phyloP scores from a whole-genome alignment of 2,888 invertebrate species.

The Hypomecis atomaria region DNA sequence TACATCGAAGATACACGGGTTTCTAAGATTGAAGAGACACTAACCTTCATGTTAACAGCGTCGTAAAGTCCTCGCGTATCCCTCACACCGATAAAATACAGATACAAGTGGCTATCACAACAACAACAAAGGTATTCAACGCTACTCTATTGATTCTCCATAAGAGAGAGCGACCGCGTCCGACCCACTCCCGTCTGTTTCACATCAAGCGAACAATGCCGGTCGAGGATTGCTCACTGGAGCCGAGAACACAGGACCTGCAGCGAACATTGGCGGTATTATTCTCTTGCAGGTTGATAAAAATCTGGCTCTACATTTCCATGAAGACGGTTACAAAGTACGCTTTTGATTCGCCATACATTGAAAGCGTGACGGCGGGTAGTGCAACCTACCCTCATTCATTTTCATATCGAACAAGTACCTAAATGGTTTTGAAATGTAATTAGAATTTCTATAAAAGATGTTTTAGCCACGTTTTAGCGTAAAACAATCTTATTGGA shows the following conservation, averaged over 20 bases:
- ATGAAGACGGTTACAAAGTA: not conserved
- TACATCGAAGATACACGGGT: conserved; percentile 1
- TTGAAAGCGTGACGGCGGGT: not conserved
- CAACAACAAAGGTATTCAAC: conserved; percentile 42
- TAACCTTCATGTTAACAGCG: conserved; percentile 24
- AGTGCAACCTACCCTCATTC: not conserved
- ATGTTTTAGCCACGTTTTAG: not conserved
- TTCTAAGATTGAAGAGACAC: conserved; percentile 21
- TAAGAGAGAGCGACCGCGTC: conserved; percentile 51
- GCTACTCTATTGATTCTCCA: conserved; percentile 57
- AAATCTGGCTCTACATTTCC: not conserved
- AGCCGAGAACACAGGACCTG: conserved; percentile 15
- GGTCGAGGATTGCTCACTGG: conserved; percentile 22
- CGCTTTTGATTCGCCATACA: not conserved
- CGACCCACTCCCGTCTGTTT: conserved; percentile 54
- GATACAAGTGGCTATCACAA: conserved; percentile 25
- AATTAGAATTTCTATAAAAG: not conserved
- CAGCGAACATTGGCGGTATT: conserved; percentile 6
- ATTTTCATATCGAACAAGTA: not conserved
- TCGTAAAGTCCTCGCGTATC: conserved; percentile 22
- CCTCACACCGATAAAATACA: conserved; percentile 22
- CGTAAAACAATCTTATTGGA: not conserved
- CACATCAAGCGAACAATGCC: conserved; percentile 28
- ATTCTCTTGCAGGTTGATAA: conserved; percentile 8
- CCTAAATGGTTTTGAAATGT: no score